Percentiles rank a stretch among this genome's conserved stretches.
Evolutionary conservation across 1,140 invertebrate genomes (phyloP).

Genomic region (Vanessa atalanta): DNA sequence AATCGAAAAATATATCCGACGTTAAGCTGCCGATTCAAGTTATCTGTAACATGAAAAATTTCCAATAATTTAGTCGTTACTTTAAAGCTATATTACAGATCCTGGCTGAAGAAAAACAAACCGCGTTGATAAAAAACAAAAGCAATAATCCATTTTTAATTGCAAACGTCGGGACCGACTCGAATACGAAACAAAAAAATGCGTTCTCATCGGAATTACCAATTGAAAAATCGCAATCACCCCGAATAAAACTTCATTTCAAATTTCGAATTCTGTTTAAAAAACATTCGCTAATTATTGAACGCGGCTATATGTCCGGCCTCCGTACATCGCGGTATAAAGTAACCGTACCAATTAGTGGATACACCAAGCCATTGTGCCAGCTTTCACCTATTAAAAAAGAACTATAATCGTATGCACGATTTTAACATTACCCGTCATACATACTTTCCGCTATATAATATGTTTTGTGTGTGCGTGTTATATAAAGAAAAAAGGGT

Average conservation of each 20-base stretch:
- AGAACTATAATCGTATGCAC: constrained; percentile 51
- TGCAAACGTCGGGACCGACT: constrained; percentile 50
- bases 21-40: background rate
- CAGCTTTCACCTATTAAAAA: constrained; percentile 36
- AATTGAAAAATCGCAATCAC: constrained; percentile 72
- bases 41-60: background rate
- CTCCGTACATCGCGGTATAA: constrained; percentile 13
- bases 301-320: constrained; percentile 51
- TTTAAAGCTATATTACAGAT: background rate
- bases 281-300: constrained; percentile 79
- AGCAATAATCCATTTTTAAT: constrained; percentile 57
- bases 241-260: constrained; percentile 76
- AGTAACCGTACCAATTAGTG: background rate
- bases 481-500: constrained; percentile 77
- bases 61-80: background rate
- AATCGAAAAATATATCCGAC: background rate
- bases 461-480: constrained; percentile 57
- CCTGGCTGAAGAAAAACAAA: background rate
- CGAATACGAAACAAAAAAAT: constrained; percentile 50
- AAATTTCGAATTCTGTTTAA: constrained; percentile 76
- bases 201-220: constrained; percentile 56
- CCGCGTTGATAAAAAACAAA: constrained; percentile 21
- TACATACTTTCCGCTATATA: constrained; percentile 57
- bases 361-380: constrained; percentile 40
- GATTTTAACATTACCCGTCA: constrained; percentile 45